phyloP scores from a whole-genome alignment of 2,797 vertebrate species.

The Hafferia zeledoni region DNA sequence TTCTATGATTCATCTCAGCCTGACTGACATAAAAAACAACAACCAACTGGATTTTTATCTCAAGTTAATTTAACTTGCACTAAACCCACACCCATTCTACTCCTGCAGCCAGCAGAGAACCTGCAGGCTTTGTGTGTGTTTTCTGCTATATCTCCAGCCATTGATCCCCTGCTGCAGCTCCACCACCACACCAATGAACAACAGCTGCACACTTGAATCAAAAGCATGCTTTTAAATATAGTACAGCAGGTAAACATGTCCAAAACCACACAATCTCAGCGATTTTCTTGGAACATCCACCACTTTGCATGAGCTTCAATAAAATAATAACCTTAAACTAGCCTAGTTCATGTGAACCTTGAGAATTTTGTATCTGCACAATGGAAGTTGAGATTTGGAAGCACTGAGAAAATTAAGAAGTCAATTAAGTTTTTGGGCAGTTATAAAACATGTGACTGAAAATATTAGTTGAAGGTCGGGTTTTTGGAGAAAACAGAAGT shows the following conservation, averaged over 20 bases:
- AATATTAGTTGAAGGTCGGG: not conserved
- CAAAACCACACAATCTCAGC: not conserved
- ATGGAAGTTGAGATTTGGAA: not conserved
- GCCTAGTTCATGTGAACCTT: not conserved
- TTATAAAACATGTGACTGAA: not conserved
- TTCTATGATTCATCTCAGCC: not conserved
- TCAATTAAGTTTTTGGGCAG: not conserved
- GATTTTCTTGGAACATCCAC: not conserved
- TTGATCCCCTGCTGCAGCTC: not conserved
- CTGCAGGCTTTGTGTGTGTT: not conserved
- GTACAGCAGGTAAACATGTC: not conserved
- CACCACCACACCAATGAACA: not conserved
- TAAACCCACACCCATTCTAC: not conserved
- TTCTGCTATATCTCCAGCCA: not conserved
- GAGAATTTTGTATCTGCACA: not conserved
- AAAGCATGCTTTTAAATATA: not conserved
- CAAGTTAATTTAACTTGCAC: not conserved
- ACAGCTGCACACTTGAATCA: not conserved
- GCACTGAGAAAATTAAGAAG: not conserved
- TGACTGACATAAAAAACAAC: not conserved
- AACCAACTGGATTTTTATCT: not conserved
- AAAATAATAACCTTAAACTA: not conserved
- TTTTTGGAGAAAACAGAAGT: slow-evolving; percentile 7
- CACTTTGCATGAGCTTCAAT: not conserved
- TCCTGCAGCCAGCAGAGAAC: not conserved